These are phyloP conservation scores for Amblyornis subalaris DNA, from an alignment of 2,113 vertebrate species.

Conservation along the genomic window DNA sequence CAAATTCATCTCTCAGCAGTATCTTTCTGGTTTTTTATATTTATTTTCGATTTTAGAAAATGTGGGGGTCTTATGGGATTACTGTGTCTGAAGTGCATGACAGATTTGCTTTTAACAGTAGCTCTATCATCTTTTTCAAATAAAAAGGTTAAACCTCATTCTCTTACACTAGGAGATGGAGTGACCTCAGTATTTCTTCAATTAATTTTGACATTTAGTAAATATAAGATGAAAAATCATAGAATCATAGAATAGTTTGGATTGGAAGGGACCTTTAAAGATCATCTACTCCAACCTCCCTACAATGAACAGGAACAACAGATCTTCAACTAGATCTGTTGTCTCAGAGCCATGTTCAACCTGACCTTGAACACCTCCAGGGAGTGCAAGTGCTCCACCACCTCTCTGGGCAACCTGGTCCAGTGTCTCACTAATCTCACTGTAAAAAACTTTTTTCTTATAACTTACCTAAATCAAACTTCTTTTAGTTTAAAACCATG, in stretches of 20 bases:
- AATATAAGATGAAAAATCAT: not conserved
- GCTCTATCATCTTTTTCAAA: not conserved
- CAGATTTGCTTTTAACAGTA: not conserved
- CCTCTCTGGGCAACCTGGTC: not conserved
- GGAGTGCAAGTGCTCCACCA: not conserved
- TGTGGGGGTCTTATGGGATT: not conserved
- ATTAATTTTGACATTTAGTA: not conserved
- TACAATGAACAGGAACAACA: not conserved
- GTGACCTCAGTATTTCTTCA: not conserved
- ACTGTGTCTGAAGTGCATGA: not conserved
- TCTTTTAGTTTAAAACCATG: not conserved
- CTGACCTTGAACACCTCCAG: not conserved
- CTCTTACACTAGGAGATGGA: not conserved
- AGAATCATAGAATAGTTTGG: not conserved
- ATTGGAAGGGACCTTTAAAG: not conserved
- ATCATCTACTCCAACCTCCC: not conserved
- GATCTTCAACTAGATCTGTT: not conserved
- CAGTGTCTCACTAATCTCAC: not conserved
- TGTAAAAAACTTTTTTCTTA: not conserved
- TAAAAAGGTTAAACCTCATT: not conserved
- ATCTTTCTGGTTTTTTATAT: not conserved
- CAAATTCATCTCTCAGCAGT: not conserved
- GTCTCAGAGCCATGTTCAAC: not conserved
- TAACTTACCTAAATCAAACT: not conserved
- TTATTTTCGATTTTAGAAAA: not conserved